Conservation (phyloP, 2,797 vertebrate species). For the Aotus griseimembra region DNA sequence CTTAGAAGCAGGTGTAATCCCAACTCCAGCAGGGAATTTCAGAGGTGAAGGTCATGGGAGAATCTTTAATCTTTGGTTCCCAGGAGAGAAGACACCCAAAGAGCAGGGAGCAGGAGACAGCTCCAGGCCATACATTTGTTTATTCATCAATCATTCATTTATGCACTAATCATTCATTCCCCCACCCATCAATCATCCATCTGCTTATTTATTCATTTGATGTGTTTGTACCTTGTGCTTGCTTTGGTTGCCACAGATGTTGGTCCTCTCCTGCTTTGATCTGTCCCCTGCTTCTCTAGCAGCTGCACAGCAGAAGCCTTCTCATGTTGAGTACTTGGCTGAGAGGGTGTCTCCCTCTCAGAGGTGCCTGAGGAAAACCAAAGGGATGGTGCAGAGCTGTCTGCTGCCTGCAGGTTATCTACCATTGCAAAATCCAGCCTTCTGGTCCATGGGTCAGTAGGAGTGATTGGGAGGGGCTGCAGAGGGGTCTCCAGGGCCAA, state of each 20-base stretch:
- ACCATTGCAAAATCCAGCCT: background rate
- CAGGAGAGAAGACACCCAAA: background rate
- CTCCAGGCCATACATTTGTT: background rate
- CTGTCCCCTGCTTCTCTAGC: constrained; percentile 18
- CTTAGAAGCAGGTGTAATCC: background rate
- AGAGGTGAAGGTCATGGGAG: background rate
- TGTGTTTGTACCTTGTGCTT: constrained; percentile 43
- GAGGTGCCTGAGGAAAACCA: background rate
- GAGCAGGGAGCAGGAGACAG: background rate
- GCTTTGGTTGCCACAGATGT: constrained; percentile 57
- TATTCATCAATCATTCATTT: constrained; percentile 70
- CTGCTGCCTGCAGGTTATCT: background rate
- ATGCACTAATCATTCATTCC: constrained; percentile 61
- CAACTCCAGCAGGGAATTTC: background rate
- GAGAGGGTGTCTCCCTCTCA: background rate
- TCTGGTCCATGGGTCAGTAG: background rate
- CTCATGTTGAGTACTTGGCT: background rate
- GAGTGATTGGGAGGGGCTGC: background rate
- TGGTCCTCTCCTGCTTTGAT: constrained; percentile 60
- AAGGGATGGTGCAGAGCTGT: background rate
- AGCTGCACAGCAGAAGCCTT: constrained; percentile 36
- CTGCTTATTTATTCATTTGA: constrained; percentile 59
- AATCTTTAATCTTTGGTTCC: background rate
- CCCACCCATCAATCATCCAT: constrained; percentile 64
- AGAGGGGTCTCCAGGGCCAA: background rate